Evolutionary conservation across 2,888 invertebrate genomes (phyloP), one percentile per base, ranked within the genome.

Genomic region (Drosophila borealis): DNA sequence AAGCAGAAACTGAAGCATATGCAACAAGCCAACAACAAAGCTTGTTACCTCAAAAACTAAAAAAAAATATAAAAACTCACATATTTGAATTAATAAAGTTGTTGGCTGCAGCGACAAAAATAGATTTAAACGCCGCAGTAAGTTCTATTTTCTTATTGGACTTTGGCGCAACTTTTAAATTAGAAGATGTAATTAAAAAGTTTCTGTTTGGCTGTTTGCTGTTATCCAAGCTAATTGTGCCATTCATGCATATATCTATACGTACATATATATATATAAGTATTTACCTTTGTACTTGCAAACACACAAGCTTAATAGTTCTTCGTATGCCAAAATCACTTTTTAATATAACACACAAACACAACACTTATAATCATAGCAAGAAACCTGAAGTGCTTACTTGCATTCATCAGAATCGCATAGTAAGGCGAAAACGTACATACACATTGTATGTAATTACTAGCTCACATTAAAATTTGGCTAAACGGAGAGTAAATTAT

Each of bases 181-280:
- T 73, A 81, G 67, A 67, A 64, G 73, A 81, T 73, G 80, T 81
- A 81, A 81, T 81, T 81, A 81, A 81, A 81, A 81, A 81, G 70
- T 81, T 81, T 78, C 34, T 48, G 42, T 37, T 55, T 59, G 60
- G 64, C 50, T 71, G 59, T 71, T 71, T 71, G 70, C 70, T 39
- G 59, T 70, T 60, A 42, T 17, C 14, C 46, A 29, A 55, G 25
- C 29, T 33, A 42, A 41, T 57, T 59, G 17, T 49, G 56, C 41
- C 55, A 55, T 54, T 41, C 34, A 21, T 25, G 44, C 5, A 4
- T 6, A 49, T 39, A 54, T 64, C 49, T 62, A 49, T 44, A 65
- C 49, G 49, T 63, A 63, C 8, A 42, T 11, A 36, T 33, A 42
- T 17, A 39, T n/a, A n/a, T n/a, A n/a, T n/a, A n/a, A n/a, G n/a